These are phyloP conservation scores for Pentalonia nigronervosa DNA, from an alignment of 1,140 invertebrate genomes.

Conservation along the genomic window DNA sequence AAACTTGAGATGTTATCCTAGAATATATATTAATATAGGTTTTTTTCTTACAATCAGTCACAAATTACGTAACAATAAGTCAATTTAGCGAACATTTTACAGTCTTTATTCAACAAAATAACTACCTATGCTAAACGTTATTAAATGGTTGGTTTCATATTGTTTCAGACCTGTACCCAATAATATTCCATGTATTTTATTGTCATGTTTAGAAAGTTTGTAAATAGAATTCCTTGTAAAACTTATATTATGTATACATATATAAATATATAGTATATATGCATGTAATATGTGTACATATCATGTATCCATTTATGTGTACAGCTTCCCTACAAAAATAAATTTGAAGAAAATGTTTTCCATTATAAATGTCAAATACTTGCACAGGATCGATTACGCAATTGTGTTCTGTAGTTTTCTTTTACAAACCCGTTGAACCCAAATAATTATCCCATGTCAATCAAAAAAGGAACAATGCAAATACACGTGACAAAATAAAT, in stretches of 20 bases:
- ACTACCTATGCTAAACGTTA: neutral
- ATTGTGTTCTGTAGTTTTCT: neutral
- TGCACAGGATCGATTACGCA: conserved; percentile 1
- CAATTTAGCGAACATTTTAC: conserved; percentile 4
- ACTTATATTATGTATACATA: neutral
- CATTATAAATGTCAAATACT: conserved; percentile 42
- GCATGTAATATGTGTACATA: neutral
- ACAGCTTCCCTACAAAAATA: neutral
- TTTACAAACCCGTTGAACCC: conserved; percentile 9
- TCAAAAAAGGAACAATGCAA: conserved; percentile 37
- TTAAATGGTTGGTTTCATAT: conserved; percentile 1
- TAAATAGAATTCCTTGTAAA: neutral
- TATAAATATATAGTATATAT: neutral
- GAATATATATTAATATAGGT: neutral
- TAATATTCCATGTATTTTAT: neutral
- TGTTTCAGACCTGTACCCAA: neutral
- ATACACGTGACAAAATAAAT: conserved; percentile 35
- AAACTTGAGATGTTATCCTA: neutral
- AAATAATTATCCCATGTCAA: conserved; percentile 36
- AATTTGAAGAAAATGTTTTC: conserved; percentile 32
- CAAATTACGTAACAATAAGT: neutral
- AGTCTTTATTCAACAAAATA: neutral
- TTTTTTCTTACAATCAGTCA: neutral
- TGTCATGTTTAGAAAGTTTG: conserved; percentile 18
- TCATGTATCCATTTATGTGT: neutral